Evolutionary conservation across 2,797 vertebrate species (phyloP).

Genomic region (Neostethus bicornis): DNA sequence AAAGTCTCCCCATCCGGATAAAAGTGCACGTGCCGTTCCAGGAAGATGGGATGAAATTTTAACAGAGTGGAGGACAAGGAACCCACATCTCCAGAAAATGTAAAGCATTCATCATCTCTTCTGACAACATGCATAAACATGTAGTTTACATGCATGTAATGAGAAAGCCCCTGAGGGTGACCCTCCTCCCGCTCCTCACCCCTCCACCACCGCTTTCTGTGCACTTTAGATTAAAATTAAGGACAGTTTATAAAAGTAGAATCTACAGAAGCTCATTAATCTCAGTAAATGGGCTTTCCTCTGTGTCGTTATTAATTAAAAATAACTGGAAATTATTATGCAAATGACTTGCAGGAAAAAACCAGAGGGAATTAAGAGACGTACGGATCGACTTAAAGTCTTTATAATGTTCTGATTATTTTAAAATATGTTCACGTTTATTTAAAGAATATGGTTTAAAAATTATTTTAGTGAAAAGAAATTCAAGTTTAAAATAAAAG

Average conservation of each 20-base stretch:
- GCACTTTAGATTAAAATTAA: constrained; percentile 66
- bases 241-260: constrained; percentile 50
- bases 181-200: constrained; percentile 19
- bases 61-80: not conserved
- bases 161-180: no score
- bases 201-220: constrained; percentile 37
- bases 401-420: no score
- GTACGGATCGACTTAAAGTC: no score
- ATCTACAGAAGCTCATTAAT: constrained; percentile 67
- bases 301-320: constrained; percentile 69
- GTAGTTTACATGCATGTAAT: no score
- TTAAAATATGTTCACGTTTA: no score
- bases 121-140: not conserved
- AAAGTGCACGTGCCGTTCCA: not conserved
- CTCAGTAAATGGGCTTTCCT: constrained; percentile 61
- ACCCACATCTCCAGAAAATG: not conserved
- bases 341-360: constrained; percentile 54
- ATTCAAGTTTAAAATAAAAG: no score
- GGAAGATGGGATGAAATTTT: not conserved
- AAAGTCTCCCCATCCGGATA: not conserved
- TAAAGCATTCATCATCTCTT: not conserved
- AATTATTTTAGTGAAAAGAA: no score
- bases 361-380: constrained; percentile 46
- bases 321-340: constrained; percentile 69
- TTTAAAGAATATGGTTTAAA: no score